Base-by-base conservation (phyloP, 2,888 invertebrate genomes). In the Conistra vaccinii region DNA sequence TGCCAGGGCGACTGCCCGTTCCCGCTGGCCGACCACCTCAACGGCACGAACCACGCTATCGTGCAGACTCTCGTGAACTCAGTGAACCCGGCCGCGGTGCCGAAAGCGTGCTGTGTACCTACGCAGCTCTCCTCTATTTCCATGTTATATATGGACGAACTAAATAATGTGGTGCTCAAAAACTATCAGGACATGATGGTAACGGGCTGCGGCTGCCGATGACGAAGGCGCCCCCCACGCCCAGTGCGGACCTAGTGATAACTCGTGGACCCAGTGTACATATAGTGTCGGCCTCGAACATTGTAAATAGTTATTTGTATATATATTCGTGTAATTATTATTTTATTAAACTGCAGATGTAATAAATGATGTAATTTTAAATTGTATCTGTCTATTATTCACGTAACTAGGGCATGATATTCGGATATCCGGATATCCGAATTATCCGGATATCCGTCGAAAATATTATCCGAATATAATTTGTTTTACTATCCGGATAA, bases 181-280 rank as follows among this genome's bases (percentile, higher is more conserved):
- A 99, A 99, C 97, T 99, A 99, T 97, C 98, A 99, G 96, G 99
- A 99, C 95, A 99, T 99, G 99, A 98, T 99, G 90, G 99, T 99
- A 85, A 98, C 98, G 89, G 99, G 99, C 76, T 99, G 99, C 95
- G 99, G 99, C 77, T 99, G 99, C 97, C 98, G 99, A 97, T 99
- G 97, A 97, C 95, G 93, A 94, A 93, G 94, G 95, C 92, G 86
- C 86, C 90, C 90, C 88, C 88, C 88, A 80, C 89, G 81, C 92
- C 92, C 92, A 90, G 94, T 92, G 94, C 92, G 92, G 91, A 95
- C 94, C 91, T 93, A 95, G 95, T 95, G 95, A 94, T 94, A 93
- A 89, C 87, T 95, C 94, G 95, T 94, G 95, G 95, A 95, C 96
- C 95, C 94, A 95, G 94, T 96, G 96, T 96, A 96, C 85, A 96